Evolutionary conservation across 2,888 invertebrate species (phyloP).

Genomic region (Eilema sororculum): DNA sequence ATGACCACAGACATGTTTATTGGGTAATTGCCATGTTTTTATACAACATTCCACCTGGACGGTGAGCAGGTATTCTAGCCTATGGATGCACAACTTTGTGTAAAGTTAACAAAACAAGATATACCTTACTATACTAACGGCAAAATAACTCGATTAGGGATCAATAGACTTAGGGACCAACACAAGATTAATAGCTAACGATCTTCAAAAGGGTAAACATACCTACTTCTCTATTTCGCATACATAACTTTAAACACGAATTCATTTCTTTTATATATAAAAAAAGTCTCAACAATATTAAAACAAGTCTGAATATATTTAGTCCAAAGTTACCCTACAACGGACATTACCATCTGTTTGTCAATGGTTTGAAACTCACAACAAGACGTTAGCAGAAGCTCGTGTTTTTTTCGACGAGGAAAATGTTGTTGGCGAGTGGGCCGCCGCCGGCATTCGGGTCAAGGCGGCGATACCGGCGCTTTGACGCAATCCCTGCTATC

Average conservation of each 20-base stretch:
- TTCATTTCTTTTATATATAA: background rate
- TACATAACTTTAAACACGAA: background rate
- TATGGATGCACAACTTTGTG: background rate
- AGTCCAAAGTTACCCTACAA: background rate
- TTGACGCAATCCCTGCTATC: slow-evolving; percentile 73
- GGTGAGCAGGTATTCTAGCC: background rate
- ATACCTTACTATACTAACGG: background rate
- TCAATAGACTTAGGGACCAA: too few relatives aligned
- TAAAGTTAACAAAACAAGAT: background rate
- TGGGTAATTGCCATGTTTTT: background rate
- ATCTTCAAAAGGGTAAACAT: too few relatives aligned
- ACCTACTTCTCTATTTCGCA: background rate
- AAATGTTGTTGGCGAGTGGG: slow-evolving; percentile 49
- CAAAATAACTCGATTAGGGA: background rate
- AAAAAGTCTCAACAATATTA: background rate
- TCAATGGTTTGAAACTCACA: slow-evolving; percentile 19
- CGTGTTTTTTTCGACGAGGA: slow-evolving; percentile 50
- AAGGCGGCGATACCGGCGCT: slow-evolving; percentile 65
- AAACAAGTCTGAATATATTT: background rate
- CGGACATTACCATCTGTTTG: slow-evolving; percentile 8
- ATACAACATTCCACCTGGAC: background rate
- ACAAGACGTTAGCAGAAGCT: slow-evolving; percentile 21
- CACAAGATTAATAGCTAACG: too few relatives aligned
- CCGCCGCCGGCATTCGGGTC: slow-evolving; percentile 70
- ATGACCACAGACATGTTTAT: slow-evolving; percentile 4